Base-by-base conservation (phyloP, 2,797 vertebrate genomes). In the Holocentrus rufus region DNA sequence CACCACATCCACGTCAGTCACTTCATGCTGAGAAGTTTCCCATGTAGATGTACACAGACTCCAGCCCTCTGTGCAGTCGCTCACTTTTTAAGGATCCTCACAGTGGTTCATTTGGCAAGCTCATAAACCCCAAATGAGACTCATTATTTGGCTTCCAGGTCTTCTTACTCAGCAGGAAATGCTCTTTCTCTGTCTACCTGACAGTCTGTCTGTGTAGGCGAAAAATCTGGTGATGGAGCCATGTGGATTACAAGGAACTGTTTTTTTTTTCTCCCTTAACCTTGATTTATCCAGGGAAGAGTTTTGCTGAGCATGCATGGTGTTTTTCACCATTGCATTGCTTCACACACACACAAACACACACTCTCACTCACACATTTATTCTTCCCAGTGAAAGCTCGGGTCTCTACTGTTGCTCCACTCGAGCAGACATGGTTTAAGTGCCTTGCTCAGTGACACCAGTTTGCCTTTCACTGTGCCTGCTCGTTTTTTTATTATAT, bases 131-230 rank as follows among this genome's bases (percentile, higher is more conserved):
- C 60, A 66, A 80, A 81, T 66, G 58, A 82, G 64, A 52, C 39
- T 50, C 61, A 65, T 70, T 76, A 72, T 85, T 75, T 71, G 68
- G n/a, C 42, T 69, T 57, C 49, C 60, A 69, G 60, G 34, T 55
- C 23, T 30, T 71, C 66, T 83, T 66, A 62, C 56, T 81, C 71
- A 77, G 86, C 75, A 69, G 47, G 46, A 76, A 55, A 63, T 72
- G 31, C 58, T 62, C 64, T 39, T 59, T 69, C 34, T 18, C 47
- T 72, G 54, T 65, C 62, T 54, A 76, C 64, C 69, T 78, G 71
- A 81, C 63, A 69, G 22, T 25, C 53, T 58, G 42, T 30, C 34
- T 39, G 44, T 59, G 67, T 18, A 10, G 31, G 27, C 2, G 7
- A 50, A 27, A 66, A 49, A 62, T 74, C 17, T 31, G 66, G 31